phyloP scores from a whole-genome alignment of 2,888 invertebrate species.

The Artemia sp. region DNA sequence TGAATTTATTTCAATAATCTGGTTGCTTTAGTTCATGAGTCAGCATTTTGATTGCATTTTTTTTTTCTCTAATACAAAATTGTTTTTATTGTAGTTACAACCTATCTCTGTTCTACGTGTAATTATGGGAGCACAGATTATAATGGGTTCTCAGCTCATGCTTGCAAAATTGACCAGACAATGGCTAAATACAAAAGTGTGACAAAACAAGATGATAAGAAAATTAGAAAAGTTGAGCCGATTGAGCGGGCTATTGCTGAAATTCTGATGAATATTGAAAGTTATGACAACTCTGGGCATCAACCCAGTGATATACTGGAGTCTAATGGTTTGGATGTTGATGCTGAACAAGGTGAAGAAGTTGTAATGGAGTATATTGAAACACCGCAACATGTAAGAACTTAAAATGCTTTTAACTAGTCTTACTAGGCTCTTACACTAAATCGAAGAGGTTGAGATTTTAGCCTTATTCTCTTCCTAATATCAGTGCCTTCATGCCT shows the following conservation, averaged over 20 bases:
- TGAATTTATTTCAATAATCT: too few relatives aligned
- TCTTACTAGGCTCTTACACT: too few relatives aligned
- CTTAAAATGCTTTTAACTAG: not conserved
- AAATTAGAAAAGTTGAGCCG: not conserved
- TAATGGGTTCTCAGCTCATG: constrained; percentile 10
- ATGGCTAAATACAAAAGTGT: not conserved
- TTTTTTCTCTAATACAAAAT: not conserved
- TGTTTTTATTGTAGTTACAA: not conserved
- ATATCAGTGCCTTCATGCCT: too few relatives aligned
- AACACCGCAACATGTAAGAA: constrained; percentile 3
- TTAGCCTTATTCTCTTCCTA: too few relatives aligned
- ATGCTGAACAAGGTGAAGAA: not conserved
- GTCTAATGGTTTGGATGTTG: not conserved
- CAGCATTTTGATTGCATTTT: too few relatives aligned
- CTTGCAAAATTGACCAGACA: not conserved
- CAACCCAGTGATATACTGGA: not conserved
- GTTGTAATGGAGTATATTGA: constrained; percentile 9
- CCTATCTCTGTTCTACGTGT: not conserved
- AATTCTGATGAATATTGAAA: constrained; percentile 11
- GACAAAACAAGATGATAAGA: not conserved
- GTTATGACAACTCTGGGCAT: not conserved
- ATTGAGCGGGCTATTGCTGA: not conserved
- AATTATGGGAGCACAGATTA: constrained; percentile 2
- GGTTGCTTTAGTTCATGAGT: too few relatives aligned
- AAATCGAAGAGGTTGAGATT: too few relatives aligned